Conservation (phyloP, 1,140 invertebrate genomes). For the Apis mellifera region Amel_HAv3.1 CM009931.2:9179001-9179500, state of each 20-base stretch:
- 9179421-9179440: constrained; percentile 92
- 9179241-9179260: constrained; percentile 10
- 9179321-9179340: neutral
- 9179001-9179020: constrained; percentile 30
- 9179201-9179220: neutral
- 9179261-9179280: neutral
- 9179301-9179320: neutral
- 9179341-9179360: neutral
- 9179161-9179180: neutral
- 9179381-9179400: neutral
- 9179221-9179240: constrained; percentile 37
- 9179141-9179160: neutral
- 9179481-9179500: constrained; percentile 85
- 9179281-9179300: constrained; percentile 8
- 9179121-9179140: neutral
- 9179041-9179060: constrained; percentile 43
- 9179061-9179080: neutral
- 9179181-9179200: neutral
- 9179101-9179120: no score
- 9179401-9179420: constrained; percentile 86
- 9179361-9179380: neutral
- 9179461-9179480: constrained; percentile 87
- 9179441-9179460: constrained; percentile 89
- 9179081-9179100: neutral
- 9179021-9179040: constrained; percentile 52